A percentile compares a stretch with the other conserved stretches of the same genome.
phyloP scores from a whole-genome alignment of 2,113 vertebrate species.

The Crocuta crocuta region DNA sequence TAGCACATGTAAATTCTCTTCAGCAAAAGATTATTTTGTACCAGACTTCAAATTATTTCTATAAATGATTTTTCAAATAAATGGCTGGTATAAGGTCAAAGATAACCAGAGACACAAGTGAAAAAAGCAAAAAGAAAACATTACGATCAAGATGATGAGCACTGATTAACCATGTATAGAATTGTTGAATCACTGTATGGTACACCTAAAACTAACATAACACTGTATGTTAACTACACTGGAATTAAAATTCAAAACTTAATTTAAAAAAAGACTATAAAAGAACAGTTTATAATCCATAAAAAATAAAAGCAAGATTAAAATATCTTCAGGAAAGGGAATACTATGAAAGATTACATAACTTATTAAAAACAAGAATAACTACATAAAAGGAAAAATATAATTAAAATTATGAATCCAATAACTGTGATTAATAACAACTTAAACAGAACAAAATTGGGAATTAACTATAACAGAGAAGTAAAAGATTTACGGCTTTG shows the following conservation, averaged over 20 bases:
- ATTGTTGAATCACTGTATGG: neutral
- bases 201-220: neutral
- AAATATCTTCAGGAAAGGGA: neutral
- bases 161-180: neutral
- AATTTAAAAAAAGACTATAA: neutral
- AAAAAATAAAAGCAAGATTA: neutral
- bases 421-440: neutral
- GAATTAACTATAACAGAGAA: neutral
- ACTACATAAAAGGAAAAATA: neutral
- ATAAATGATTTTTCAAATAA: neutral
- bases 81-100: neutral
- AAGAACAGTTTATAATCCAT: neutral
- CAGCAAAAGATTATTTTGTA: neutral
- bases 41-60: neutral
- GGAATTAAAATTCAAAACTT: neutral
- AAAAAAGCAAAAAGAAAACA: neutral
- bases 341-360: neutral
- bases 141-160: neutral
- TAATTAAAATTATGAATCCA: neutral
- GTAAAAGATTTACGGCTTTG: neutral
- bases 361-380: neutral
- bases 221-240: neutral
- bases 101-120: neutral
- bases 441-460: neutral
- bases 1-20: neutral